phyloP scores from a whole-genome alignment of 1,140 invertebrate genomes.

The Pemphigus obesinymphae region DNA sequence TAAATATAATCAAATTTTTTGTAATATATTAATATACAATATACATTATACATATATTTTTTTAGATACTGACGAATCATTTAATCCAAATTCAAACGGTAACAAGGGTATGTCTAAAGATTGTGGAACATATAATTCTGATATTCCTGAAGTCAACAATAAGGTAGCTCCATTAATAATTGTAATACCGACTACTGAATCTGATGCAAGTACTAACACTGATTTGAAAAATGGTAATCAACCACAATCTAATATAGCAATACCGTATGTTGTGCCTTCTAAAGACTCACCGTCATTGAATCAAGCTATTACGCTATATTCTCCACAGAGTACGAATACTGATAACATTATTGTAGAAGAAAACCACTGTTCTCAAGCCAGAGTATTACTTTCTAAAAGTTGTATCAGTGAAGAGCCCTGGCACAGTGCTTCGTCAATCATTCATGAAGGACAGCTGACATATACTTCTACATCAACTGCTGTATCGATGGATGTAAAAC shows the following conservation, averaged over 20 bases:
- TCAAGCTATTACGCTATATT: slow-evolving; percentile 16
- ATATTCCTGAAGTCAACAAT: slow-evolving; percentile 46
- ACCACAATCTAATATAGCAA: slow-evolving; percentile 53
- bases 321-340: slow-evolving; percentile 45
- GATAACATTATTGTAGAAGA: slow-evolving; percentile 46
- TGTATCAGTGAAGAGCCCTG: slow-evolving; percentile 50
- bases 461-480: slow-evolving; percentile 55
- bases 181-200: slow-evolving; percentile 69
- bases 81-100: slow-evolving; percentile 24
- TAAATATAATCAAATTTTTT: no score
- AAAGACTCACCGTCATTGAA: slow-evolving; percentile 47
- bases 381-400: slow-evolving; percentile 19
- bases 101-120: background rate
- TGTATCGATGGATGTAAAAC: slow-evolving; percentile 47
- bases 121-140: slow-evolving; percentile 43
- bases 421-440: slow-evolving; percentile 47
- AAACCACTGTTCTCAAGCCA: slow-evolving; percentile 6
- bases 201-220: slow-evolving; percentile 56
- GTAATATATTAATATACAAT: no score
- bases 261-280: slow-evolving; percentile 73
- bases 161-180: slow-evolving; percentile 85
- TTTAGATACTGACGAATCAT: background rate
- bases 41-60: no score
- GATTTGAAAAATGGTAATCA: slow-evolving; percentile 70
- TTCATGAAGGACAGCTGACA: slow-evolving; percentile 48